Conservation (phyloP, 2,113 vertebrate species). For the Nipponia nippon region DNA sequence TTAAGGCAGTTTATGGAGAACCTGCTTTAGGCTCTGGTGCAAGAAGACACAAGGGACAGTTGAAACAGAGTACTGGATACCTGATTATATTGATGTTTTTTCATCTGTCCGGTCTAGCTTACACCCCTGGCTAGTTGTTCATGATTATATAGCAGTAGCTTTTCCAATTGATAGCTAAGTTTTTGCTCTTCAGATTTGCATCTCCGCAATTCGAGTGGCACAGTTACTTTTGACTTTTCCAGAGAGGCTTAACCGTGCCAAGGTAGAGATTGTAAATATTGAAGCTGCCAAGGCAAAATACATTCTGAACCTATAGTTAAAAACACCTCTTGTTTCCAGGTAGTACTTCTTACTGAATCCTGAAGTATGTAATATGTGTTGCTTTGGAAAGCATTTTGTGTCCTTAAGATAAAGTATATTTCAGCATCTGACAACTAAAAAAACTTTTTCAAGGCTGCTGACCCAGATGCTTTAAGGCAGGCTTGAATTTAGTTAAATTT, state of each 20-base stretch:
- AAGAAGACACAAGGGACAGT: neutral
- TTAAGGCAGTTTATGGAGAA: neutral
- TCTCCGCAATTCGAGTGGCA: neutral
- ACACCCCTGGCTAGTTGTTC: neutral
- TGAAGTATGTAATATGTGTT: neutral
- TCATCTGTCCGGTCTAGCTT: neutral
- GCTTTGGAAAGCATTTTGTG: neutral
- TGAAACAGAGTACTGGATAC: neutral
- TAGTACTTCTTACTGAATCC: neutral
- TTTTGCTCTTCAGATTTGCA: neutral
- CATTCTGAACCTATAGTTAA: neutral
- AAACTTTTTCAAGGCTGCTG: constrained; percentile 45
- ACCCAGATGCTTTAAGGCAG: constrained; percentile 14
- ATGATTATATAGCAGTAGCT: neutral
- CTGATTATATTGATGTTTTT: neutral
- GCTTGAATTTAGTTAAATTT: constrained; percentile 60
- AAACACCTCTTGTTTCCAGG: constrained; percentile 11
- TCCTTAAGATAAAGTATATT: constrained; percentile 12
- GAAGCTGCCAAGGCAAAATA: neutral
- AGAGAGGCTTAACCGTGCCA: neutral
- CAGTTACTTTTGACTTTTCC: neutral
- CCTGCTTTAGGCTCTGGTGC: neutral
- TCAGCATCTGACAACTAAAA: constrained; percentile 48
- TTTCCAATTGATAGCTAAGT: neutral
- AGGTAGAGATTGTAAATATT: neutral